phyloP scores from a whole-genome alignment of 1,140 invertebrate species.

The Drosophila seguyi region DNA sequence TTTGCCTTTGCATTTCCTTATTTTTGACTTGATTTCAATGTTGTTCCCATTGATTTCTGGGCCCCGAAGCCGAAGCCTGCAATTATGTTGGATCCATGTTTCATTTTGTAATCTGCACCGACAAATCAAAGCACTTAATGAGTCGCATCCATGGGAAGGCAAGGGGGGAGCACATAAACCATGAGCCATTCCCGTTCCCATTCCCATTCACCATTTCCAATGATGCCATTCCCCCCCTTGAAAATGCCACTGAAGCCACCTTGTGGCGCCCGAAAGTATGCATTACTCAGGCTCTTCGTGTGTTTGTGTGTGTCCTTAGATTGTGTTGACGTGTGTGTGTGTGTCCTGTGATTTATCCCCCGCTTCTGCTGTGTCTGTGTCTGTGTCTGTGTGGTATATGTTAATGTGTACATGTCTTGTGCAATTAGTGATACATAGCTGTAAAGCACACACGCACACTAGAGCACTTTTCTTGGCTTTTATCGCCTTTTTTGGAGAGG shows the following conservation, averaged over 20 bases:
- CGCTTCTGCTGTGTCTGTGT: constrained; percentile 17
- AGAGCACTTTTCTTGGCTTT: constrained; percentile 44
- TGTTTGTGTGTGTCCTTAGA: constrained; percentile 6
- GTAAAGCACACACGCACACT: constrained; percentile 31
- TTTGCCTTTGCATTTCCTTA: neutral
- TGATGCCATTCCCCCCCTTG: neutral
- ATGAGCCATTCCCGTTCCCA: neutral
- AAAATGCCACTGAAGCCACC: constrained; percentile 24
- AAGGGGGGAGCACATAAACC: constrained; percentile 15
- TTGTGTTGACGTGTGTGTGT: constrained; percentile 17
- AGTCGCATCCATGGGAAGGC: constrained; percentile 25
- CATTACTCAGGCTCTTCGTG: neutral
- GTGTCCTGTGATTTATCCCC: constrained; percentile 46
- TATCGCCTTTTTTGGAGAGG: constrained; percentile 33
- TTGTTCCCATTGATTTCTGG: constrained; percentile 9
- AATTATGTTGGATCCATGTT: constrained; percentile 55
- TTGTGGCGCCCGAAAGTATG: constrained; percentile 34
- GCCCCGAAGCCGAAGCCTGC: constrained; percentile 5
- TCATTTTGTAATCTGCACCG: constrained; percentile 55
- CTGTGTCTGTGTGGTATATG: constrained; percentile 43
- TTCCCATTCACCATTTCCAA: neutral
- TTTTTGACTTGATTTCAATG: constrained; percentile 7
- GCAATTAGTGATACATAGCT: constrained; percentile 71
- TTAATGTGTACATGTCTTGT: constrained; percentile 59
- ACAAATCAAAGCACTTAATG: constrained; percentile 45